Conservation (phyloP, 2,113 vertebrate species). For the Spilogale gracilis region DNA sequence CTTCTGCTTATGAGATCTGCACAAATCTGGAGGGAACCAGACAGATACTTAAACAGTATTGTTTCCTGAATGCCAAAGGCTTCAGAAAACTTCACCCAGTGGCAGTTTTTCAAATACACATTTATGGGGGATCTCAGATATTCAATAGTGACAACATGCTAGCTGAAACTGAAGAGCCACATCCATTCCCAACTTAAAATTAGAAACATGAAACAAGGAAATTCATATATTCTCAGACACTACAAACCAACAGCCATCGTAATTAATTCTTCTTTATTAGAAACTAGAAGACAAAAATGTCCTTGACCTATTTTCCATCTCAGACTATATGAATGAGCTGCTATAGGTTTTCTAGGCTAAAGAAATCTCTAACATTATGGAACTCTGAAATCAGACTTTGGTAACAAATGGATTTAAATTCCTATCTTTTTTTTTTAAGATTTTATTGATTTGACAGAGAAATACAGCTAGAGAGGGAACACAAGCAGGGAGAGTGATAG, state of each 20-base stretch:
- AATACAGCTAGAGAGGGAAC: no score
- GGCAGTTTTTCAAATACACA: neutral
- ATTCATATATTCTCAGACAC: neutral
- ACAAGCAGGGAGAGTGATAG: no score
- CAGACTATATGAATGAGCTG: neutral
- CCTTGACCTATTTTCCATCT: neutral
- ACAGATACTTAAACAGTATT: neutral
- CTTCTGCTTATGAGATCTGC: neutral
- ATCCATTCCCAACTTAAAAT: neutral
- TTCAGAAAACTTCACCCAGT: neutral
- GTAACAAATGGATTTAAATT: constrained; percentile 8
- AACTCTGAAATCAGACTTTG: constrained; percentile 30
- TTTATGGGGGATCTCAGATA: neutral
- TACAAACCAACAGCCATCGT: neutral
- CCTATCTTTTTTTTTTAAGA: neutral
- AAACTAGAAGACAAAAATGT: neutral
- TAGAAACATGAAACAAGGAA: neutral
- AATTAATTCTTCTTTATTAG: constrained; percentile 15
- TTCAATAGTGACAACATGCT: neutral
- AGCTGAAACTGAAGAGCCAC: neutral
- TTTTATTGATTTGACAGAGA: no score
- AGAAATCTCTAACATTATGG: neutral
- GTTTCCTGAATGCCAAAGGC: neutral
- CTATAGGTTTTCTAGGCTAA: neutral
- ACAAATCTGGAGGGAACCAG: neutral